Evolutionary conservation across 2,797 vertebrate species (phyloP), one percentile per base, ranked within the genome.

Genomic region (Taenioides sp.): DNA sequence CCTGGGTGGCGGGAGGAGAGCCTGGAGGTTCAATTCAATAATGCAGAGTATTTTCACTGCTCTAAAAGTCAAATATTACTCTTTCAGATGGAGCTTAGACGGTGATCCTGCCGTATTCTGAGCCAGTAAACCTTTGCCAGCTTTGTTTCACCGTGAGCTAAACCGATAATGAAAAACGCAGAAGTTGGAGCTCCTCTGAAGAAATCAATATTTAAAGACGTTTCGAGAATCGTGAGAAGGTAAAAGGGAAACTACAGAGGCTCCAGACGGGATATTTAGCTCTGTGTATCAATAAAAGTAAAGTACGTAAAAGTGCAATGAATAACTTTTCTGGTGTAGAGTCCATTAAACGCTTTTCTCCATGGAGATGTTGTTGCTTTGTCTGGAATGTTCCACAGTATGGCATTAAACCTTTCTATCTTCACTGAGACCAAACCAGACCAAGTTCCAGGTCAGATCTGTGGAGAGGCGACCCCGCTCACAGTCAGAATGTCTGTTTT

Each of bases 11-110:
- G 76, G 69, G 76, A 82, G 89, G 89, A 81, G 85, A 86, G 84
- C 86, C 81, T 60, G 79, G 92, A 23, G 85, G 82, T 85, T 85
- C 79, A 65, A 85, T 89, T 87, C 83, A 83, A 81, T 80, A 82
- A 84, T 83, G 82, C 67, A 47, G 65, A 73, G 55, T 23, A 66
- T 80, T 81, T 84, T 81, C 77, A 50, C 66, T 49, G 54, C 37
- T 22, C 20, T 34, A 20, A 69, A 49, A 71, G 69, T 77, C 70
- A 82, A 75, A 77, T 80, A 73, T 73, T 50, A 12, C 64, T 84
- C 81, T 57, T 86, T 88, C 84, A 87, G 85, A 80, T 87, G 81
- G 71, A 78, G 67, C 34, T 3, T 22, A 77, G 65, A 27, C 66
- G 69, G 74, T 61, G 64, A 18, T 73, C 61, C 31, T 1, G 22